A percentile compares a stretch with the other conserved stretches of the same genome.
phyloP scores from a whole-genome alignment of 2,113 vertebrate species.

The Datnioides undecimradiatus region DNA sequence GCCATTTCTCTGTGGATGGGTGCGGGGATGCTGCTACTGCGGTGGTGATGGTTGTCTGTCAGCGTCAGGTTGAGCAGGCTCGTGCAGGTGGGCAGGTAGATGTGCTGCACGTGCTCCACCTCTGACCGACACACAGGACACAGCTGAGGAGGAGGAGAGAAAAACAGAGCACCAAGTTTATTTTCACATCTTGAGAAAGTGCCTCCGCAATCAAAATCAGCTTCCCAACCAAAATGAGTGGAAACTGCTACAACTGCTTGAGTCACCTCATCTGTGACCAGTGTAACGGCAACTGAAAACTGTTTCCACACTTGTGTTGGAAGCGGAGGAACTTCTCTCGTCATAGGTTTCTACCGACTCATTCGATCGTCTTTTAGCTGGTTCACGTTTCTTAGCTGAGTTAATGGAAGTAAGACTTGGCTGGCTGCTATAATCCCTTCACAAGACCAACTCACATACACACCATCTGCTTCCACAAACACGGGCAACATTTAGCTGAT shows the following conservation, averaged over 20 bases:
- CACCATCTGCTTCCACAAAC: conserved; percentile 55
- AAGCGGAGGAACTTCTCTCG: not conserved
- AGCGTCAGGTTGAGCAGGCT: conserved; percentile 94
- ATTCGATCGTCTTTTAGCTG: conserved; percentile 33
- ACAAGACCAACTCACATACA: conserved; percentile 20
- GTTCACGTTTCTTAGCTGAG: conserved; percentile 44
- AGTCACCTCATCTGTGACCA: not conserved
- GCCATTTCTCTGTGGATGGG: conserved; percentile 77
- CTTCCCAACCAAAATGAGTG: too few species aligned
- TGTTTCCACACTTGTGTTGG: not conserved
- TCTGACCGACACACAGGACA: conserved; percentile 95
- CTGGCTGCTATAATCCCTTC: conserved; percentile 68
- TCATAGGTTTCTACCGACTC: conserved; percentile 22
- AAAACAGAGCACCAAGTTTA: not conserved
- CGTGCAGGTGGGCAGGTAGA: conserved; percentile 96
- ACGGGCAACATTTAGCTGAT: conserved; percentile 63
- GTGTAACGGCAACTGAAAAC: not conserved
- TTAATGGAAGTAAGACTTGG: conserved; percentile 54
- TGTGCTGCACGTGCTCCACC: conserved; percentile 94
- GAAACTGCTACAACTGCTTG: not conserved
- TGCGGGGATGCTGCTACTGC: conserved; percentile 58
- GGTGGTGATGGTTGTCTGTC: conserved; percentile 77
- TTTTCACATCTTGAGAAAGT: not conserved
- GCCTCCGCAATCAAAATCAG: not conserved
- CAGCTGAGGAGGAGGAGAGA: conserved; percentile 72